Base-by-base conservation (phyloP, 2,888 invertebrate genomes). In the Rhogogaster chlorosoma region DNA sequence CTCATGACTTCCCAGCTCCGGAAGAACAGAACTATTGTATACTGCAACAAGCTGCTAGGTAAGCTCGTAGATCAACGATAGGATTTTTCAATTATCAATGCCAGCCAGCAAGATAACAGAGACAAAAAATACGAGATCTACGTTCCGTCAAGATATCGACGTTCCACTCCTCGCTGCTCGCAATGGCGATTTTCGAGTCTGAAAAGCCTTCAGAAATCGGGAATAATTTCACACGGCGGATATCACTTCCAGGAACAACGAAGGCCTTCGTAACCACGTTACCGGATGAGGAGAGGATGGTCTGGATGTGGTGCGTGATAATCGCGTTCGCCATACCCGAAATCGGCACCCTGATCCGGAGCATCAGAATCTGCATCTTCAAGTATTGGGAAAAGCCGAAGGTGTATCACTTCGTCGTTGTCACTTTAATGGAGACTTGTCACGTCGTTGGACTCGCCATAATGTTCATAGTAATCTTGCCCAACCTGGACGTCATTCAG, bases 241-340 rank as follows among this genome's bases (percentile, higher is more conserved):
- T 67, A 42, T 45, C 29, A 42, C 45, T 89, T 89, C 73, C 93
- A 96, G 96, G 95, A 86, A 93, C 95, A 71, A 95, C 96, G 88
- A 95, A 95, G 89, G 95, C 96, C 90, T 96, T 96, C 89, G 93
- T 95, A 86, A 96, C 96, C 0, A 93, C 94, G 6, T 93, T 96
- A 38, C 94, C 96, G 0, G 94, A 95, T 86, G 95, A 95, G 89
- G 97, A 97, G 90, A 95, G 96, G 87, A 94, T 96, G 84, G 94
- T 95, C 67, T 98, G 98, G 98, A 95, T 97, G 18, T 98, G 98
- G 97, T 95, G 96, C 78, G 92, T 97, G 42, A 94, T 97, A 67
- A 95, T 97, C 88, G 96, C 96, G 32, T 97, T 97, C 91, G 94
- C 96, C 57, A 94, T 96, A 32, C 98, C 98, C 0, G 98, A 98